Evolutionary conservation across 2,888 invertebrate species (phyloP), one percentile per base, ranked within the genome.

Genomic region (Rotaria magnacalcarata): DNA sequence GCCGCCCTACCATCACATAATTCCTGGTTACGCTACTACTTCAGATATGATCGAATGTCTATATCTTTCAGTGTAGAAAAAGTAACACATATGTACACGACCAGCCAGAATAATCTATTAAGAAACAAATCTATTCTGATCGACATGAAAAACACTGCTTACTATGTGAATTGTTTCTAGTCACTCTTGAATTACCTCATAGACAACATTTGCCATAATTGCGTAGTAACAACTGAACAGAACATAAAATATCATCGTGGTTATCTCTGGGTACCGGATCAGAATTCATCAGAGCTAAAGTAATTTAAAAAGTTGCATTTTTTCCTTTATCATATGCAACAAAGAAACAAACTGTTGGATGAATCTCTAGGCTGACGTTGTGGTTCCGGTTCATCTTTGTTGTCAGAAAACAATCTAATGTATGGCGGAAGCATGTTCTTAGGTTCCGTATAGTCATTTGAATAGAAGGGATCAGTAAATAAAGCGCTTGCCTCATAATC

Each of bases 181-280:
- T 3, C 11, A n/a, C 58, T 0, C n/a, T 24, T n/a, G 58, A 11
- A 10, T 58, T n/a, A n/a, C 58, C n/a, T 7, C 58, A 58, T 10
- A 58, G 24, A n/a, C 58, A 58, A 8, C 58, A 58, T 3, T 7
- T 6, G 10, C n/a, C n/a, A n/a, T n/a, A 58, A 6, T n/a, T n/a
- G 2, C 1, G n/a, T 8, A 8, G 2, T 5, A n/a, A n/a, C n/a
- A 58, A 2, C 2, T n/a, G 0, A 11, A n/a, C 2, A n/a, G 2
- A 3, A 10, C n/a, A 0, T n/a, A 10, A n/a, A n/a, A 58, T n/a
- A 6, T 58, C 3, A 8, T 34, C 34, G 8, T 58, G 7, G 8
- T 4, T n/a, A 10, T 58, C n/a, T 2, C 2, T 34, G 34, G 34
- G 2, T 34, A 34, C 34, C 34, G 34, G 34, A 21, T 58, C n/a